A percentile compares a stretch with the other conserved stretches of the same genome.
Evolutionary conservation across 2,113 vertebrate genomes (phyloP).

Genomic region (Pluvianellus socialis): DNA sequence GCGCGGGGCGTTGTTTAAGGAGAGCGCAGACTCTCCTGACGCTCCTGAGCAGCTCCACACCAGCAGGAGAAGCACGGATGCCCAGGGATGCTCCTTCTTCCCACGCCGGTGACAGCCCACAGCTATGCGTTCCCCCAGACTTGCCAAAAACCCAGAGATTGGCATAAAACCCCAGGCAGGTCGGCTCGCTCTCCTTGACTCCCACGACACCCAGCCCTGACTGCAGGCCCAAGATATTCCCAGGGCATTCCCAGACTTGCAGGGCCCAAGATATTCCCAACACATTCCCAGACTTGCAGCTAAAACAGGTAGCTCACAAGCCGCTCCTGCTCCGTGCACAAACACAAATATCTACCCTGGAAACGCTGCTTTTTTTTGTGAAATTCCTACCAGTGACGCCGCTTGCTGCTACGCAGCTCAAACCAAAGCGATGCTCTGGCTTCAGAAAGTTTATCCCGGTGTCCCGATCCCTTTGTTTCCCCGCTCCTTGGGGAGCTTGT

Average conservation of each 20-base stretch:
- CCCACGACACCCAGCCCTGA: background rate
- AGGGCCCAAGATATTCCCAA: background rate
- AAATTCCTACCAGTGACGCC: fast-evolving
- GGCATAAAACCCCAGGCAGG: background rate
- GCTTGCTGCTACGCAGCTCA: background rate
- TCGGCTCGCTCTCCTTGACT: fast-evolving
- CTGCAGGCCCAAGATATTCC: background rate
- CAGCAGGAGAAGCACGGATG: fast-evolving
- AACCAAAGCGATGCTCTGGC: background rate
- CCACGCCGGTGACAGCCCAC: fast-evolving
- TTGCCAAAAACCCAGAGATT: fast-evolving
- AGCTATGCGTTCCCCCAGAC: background rate
- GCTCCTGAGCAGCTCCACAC: background rate
- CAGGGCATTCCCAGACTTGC: fast-evolving
- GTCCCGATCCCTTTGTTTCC: background rate
- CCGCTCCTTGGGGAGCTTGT: background rate
- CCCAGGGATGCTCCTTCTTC: background rate
- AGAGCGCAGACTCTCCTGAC: background rate
- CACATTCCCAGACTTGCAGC: fast-evolving
- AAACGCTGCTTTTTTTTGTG: background rate
- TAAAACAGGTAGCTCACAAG: fast-evolving
- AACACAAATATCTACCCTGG: background rate
- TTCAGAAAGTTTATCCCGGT: background rate
- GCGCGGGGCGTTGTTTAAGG: fast-evolving
- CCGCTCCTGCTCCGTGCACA: fast-evolving